These are phyloP conservation scores for Siniperca knerii DNA, from an alignment of 2,113 vertebrate species.

Conservation along the genomic window DNA sequence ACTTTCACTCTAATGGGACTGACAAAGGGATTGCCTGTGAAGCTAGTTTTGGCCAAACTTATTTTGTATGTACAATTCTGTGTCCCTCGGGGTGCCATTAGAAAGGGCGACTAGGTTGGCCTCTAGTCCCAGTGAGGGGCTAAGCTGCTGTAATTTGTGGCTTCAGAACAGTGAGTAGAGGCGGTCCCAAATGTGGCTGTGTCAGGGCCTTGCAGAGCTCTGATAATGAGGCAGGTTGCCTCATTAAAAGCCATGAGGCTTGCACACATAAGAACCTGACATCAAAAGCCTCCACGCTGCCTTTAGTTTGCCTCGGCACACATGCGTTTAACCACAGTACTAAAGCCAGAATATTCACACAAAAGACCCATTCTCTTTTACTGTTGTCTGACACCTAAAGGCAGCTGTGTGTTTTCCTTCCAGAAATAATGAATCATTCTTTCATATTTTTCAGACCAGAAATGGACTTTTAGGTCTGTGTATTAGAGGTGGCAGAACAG, in stretches of 20 bases:
- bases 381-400: slow-evolving; percentile 34
- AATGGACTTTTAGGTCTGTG: neutral
- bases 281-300: slow-evolving; percentile 72
- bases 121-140: slow-evolving; percentile 66
- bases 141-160: slow-evolving; percentile 78
- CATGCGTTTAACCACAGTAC: slow-evolving; percentile 52
- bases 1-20: slow-evolving; percentile 39
- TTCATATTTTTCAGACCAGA: slow-evolving; percentile 5
- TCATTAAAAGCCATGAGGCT: slow-evolving; percentile 79
- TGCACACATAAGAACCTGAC: slow-evolving; percentile 75
- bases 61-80: slow-evolving; percentile 48
- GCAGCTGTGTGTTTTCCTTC: slow-evolving; percentile 28
- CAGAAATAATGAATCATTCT: slow-evolving; percentile 50
- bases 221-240: slow-evolving; percentile 79
- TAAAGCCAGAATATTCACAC: slow-evolving; percentile 43
- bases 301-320: slow-evolving; percentile 63
- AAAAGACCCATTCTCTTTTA: slow-evolving; percentile 30
- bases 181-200: slow-evolving; percentile 67
- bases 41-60: slow-evolving; percentile 52
- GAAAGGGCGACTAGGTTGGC: slow-evolving; percentile 57
- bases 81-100: slow-evolving; percentile 74
- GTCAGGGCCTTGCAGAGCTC: slow-evolving; percentile 56
- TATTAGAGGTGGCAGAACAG: neutral
- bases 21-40: slow-evolving; percentile 52
- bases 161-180: slow-evolving; percentile 65